Base-by-base conservation (phyloP, 2,113 vertebrate genomes). In the Caretta caretta region DNA sequence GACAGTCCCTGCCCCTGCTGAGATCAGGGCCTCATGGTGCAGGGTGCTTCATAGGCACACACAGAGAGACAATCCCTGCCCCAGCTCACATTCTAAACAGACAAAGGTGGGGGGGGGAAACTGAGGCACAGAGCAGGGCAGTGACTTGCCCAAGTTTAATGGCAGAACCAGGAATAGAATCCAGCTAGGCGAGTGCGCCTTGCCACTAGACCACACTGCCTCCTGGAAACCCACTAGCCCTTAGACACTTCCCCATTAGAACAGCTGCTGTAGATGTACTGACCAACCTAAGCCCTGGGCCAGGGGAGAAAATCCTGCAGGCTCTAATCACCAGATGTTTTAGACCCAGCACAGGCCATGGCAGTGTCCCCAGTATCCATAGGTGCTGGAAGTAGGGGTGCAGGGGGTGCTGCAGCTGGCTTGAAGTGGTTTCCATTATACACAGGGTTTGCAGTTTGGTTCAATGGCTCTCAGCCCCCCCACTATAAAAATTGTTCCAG, bases 321-420 rank as follows among this genome's bases (percentile, higher is more conserved):
- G 0, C 1, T 5, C 20, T 13, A 9, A 17, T 4, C 57, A n/a
- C 48, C 29, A 9, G 5, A 31, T 6, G 22, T 24, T 46, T 42
- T 27, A 13, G 38, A 25, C 12, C 69, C 42, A 27, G 75, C 75
- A 12, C 4, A 22, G 22, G 20, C 42, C 22, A 38, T 10, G 4
- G 4, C 22, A 27, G 10, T 10, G 19, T 46, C 75, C 22, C 24
- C n/a, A 75, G 59, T 13, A 35, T 10, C 59, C 59, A 20, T 3
- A 53, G 51, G 51, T 53, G 51, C 51, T 53, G 19, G 51, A 53
- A 53, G 6, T 53, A 51, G 5, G 51, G 51, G 50, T 50, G 49
- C 49, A 12, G 49, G 49, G 49, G 49, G 50, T 51, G 50, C 50
- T 51, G 5, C 16, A 17, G 51, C 50, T 5, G 51, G 53, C 6